Percentiles rank a stretch among this genome's conserved stretches.
phyloP scores from a whole-genome alignment of 2,797 vertebrate genomes.

The Psittacula echo region DNA sequence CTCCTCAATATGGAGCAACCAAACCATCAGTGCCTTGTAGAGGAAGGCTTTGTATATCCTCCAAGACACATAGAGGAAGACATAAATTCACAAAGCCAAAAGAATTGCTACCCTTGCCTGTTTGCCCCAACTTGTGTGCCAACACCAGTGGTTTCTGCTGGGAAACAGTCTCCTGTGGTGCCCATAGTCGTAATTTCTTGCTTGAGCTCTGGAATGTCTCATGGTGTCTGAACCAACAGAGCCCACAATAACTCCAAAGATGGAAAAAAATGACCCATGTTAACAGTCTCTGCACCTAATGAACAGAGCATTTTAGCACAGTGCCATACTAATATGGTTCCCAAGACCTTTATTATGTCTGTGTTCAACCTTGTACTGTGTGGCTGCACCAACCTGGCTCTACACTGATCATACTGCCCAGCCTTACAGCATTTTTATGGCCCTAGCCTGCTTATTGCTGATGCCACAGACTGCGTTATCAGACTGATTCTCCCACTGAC shows the following conservation, averaged over 20 bases:
- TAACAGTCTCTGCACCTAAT: neutral
- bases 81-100: neutral
- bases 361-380: neutral
- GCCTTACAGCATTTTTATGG: neutral
- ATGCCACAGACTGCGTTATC: neutral
- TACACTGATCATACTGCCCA: neutral
- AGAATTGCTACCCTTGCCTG: fast-evolving
- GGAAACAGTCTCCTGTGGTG: neutral
- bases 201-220: neutral
- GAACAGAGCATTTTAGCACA: neutral
- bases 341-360: neutral
- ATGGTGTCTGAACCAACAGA: neutral
- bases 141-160: neutral
- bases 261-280: neutral
- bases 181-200: neutral
- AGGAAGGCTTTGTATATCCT: neutral
- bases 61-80: neutral
- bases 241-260: neutral
- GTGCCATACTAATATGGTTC: neutral
- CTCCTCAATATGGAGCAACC: neutral
- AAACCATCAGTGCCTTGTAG: neutral
- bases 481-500: neutral
- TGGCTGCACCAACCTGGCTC: neutral
- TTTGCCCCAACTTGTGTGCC: neutral
- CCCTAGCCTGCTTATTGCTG: neutral